Evolutionary conservation across 2,888 invertebrate genomes (phyloP).

Genomic region (Patella ulyssiponensis): DNA sequence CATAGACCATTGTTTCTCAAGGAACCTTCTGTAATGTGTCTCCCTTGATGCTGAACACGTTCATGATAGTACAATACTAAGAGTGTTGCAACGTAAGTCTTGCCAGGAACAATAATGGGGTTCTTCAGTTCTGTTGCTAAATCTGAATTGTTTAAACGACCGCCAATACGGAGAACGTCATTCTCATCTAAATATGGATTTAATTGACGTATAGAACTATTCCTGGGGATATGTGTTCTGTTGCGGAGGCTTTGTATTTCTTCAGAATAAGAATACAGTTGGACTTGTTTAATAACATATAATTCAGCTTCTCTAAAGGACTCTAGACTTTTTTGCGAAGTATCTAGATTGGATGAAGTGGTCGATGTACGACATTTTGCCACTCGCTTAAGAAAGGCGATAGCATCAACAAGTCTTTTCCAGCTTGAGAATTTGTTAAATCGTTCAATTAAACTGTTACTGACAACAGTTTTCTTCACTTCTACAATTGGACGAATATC

Average conservation of each 20-base stretch:
- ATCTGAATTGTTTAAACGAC: conserved; percentile 2
- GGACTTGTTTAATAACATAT: background rate
- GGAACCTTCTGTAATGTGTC: conserved; percentile 39
- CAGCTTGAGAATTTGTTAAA: conserved; percentile 9
- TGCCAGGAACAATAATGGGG: conserved; percentile 6
- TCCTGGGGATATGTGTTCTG: background rate
- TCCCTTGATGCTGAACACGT: conserved; percentile 38
- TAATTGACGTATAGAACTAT: conserved; percentile 5
- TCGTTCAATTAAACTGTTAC: background rate
- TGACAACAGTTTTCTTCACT: background rate
- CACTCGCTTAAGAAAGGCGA: background rate
- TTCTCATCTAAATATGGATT: conserved; percentile 14
- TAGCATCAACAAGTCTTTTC: conserved; percentile 2
- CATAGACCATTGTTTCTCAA: conserved; percentile 35
- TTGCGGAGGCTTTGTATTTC: background rate
- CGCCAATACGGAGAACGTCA: conserved; percentile 19
- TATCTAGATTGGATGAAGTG: background rate
- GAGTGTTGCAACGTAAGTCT: conserved; percentile 29
- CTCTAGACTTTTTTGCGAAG: background rate
- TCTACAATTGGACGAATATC: background rate
- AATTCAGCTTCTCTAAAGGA: conserved; percentile 82
- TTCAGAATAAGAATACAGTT: background rate
- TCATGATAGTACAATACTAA: conserved; percentile 33
- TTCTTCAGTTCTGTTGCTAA: background rate
- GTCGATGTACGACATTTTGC: background rate